Evolutionary conservation across 2,113 vertebrate species (phyloP).

Genomic region (Mandrillus leucophaeus): DNA sequence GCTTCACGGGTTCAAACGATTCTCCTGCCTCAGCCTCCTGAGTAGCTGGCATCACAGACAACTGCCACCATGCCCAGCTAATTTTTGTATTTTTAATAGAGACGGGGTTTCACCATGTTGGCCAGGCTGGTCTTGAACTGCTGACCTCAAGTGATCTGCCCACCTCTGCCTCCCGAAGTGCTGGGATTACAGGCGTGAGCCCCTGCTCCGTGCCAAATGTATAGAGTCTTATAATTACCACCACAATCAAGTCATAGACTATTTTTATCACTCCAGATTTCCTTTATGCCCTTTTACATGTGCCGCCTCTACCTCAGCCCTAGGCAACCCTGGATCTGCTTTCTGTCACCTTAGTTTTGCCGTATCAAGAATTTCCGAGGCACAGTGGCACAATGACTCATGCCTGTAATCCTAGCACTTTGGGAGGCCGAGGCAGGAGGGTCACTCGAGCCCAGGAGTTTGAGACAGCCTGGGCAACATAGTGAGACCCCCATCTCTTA

Average conservation of each 20-base stretch:
- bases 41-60: too few relatives aligned
- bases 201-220: too few relatives aligned
- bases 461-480: too few relatives aligned
- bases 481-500: background rate
- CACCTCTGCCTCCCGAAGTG: too few relatives aligned
- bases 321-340: background rate
- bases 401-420: background rate
- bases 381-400: background rate
- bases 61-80: too few relatives aligned
- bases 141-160: too few relatives aligned
- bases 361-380: background rate
- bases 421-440: background rate
- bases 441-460: background rate
- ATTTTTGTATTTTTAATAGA: too few relatives aligned
- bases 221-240: background rate
- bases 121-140: too few relatives aligned
- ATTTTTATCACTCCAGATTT: background rate
- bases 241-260: background rate
- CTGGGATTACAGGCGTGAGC: too few relatives aligned
- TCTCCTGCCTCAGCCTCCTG: too few relatives aligned
- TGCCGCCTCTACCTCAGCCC: background rate
- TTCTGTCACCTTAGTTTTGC: background rate
- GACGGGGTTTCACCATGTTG: too few relatives aligned
- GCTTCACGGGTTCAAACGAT: too few relatives aligned
- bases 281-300: background rate